Percentiles rank a stretch among this genome's conserved stretches.
Evolutionary conservation across 1,140 invertebrate genomes (phyloP).

Genomic region (Drosophila paulistorum): DNA sequence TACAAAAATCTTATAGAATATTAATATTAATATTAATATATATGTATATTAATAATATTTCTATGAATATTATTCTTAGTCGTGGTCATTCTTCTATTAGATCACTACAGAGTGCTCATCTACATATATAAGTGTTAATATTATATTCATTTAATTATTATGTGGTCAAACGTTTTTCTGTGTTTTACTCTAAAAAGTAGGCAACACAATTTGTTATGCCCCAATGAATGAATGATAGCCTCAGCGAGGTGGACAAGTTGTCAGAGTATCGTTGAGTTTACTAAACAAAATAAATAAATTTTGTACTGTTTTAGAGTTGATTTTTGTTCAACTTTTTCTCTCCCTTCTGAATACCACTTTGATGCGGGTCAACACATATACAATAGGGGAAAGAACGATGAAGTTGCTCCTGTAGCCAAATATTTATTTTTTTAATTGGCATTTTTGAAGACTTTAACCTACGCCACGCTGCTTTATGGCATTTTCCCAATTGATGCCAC

Average conservation of each 20-base stretch:
- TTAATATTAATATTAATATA: too few relatives aligned
- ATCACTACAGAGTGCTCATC: too few relatives aligned
- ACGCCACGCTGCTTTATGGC: not conserved
- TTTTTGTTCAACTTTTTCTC: not conserved
- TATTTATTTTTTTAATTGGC: slow-evolving; percentile 22
- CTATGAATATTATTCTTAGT: too few relatives aligned
- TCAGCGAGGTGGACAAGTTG: not conserved
- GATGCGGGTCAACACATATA: slow-evolving; percentile 10
- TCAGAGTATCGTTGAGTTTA: not conserved
- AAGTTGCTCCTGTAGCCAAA: not conserved
- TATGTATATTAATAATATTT: too few relatives aligned
- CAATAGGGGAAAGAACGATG: not conserved
- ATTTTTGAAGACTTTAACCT: slow-evolving; percentile 1
- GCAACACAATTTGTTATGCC: not conserved
- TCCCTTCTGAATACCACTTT: slow-evolving; percentile 6
- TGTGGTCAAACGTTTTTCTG: too few relatives aligned
- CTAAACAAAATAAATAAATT: not conserved
- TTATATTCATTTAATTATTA: too few relatives aligned
- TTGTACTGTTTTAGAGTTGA: not conserved
- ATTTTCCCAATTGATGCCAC: not conserved
- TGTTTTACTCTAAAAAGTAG: not conserved
- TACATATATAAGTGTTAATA: too few relatives aligned
- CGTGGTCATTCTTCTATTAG: too few relatives aligned
- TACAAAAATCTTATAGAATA: too few relatives aligned
- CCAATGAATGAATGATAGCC: too few relatives aligned